A percentile compares a stretch with the other conserved stretches of the same genome.
These are phyloP conservation scores for Phragmatobia fuliginosa DNA, from an alignment of 2,888 invertebrate genomes.

Conservation along the genomic window DNA sequence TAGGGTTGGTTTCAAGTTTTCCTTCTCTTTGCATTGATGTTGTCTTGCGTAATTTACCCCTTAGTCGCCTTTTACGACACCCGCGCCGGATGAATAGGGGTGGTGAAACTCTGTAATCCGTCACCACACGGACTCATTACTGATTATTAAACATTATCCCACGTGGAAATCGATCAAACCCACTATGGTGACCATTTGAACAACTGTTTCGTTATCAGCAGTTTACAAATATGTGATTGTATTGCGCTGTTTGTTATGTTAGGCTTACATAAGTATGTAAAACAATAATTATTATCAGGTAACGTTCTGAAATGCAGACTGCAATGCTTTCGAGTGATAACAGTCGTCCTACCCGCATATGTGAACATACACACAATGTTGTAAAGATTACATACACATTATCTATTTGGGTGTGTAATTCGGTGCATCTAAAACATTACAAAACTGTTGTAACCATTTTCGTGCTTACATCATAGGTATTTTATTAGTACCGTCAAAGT, in stretches of 20 bases:
- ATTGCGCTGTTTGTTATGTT: conserved; percentile 49
- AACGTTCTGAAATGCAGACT: conserved; percentile 61
- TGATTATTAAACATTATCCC: too few relatives aligned
- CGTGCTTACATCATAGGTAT: conserved; percentile 4
- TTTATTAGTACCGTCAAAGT: neutral
- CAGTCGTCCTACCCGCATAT: conserved; percentile 63
- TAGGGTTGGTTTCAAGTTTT: too few relatives aligned
- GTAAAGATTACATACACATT: conserved; percentile 42
- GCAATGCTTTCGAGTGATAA: conserved; percentile 59
- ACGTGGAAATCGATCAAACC: neutral
- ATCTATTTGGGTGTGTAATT: conserved; percentile 36
- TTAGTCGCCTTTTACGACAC: too few relatives aligned
- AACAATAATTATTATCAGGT: conserved; percentile 66
- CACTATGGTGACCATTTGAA: neutral
- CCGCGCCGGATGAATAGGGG: too few relatives aligned
- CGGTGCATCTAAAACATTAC: conserved; percentile 37
- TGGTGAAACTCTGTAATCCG: too few relatives aligned
- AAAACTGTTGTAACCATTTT: conserved; percentile 21
- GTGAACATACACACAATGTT: conserved; percentile 43
- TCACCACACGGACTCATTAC: too few relatives aligned
- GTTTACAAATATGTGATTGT: conserved; percentile 34
- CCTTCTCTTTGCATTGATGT: too few relatives aligned
- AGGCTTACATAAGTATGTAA: conserved; percentile 67
- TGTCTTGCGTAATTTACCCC: too few relatives aligned
- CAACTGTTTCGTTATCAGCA: conserved; percentile 8